Evolutionary conservation across 2,797 vertebrate species (phyloP), one percentile per base, ranked within the genome.

Genomic region (Alfaro cultratus): DNA sequence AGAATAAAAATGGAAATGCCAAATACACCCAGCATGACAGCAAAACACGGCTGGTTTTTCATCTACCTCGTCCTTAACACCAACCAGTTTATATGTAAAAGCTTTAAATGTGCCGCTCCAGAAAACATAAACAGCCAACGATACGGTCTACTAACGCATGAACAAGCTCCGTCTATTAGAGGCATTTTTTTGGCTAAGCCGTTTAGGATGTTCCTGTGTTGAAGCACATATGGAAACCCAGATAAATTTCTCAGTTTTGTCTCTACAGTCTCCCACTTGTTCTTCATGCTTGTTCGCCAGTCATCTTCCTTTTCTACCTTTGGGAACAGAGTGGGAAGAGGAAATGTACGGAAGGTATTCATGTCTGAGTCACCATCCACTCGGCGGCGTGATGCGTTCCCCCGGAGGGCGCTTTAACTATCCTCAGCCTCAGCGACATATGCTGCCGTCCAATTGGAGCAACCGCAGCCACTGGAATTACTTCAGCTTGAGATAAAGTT

Each of bases 31-130:
- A 87, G 41, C 68, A 60, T 39, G 73, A 83, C 78, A 88, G 86
- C 80, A 92, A 86, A 84, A 81, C 76, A 15, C 18, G 10, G 67
- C 83, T 29, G 70, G 62, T 79, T 86, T 51, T 79, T 43, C 88
- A 93, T 94, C 89, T 91, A 86, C 89, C 87, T 83, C 5, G 26
- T 79, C 12, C 75, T 83, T 23, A 55, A 76, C 77, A 72, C 82
- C 84, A 81, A 83, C 82, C 89, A 89, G 92, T 94, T 93, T 94
- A 90, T 88, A 92, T 93, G 88, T 88, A 93, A 93, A 93, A 89
- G 79, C 87, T 78, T 93, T 90, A 89, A 93, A 93, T 88, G 83
- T 83, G 83, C n/a, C 1, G 72, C n/a, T 45, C 87, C 82, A 86
- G 49, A 90, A 87, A 80, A 81, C 83, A 39, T 34, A 5, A 73